A percentile compares a stretch with the other conserved stretches of the same genome.
Evolutionary conservation across 2,888 invertebrate species (phyloP).

Genomic region (Bellardia pandia): DNA sequence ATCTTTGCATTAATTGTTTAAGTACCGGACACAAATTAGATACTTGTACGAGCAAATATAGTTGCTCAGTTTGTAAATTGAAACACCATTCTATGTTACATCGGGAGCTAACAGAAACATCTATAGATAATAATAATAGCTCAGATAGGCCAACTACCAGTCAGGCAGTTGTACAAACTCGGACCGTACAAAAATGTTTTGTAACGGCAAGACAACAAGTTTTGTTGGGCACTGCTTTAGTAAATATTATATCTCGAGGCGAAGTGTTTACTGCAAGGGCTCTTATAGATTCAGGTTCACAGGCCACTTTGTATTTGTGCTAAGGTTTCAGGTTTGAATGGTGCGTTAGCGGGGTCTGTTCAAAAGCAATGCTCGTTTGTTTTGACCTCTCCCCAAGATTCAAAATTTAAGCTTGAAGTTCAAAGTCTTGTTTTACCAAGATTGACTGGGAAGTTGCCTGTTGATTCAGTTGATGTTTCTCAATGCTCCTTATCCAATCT

Average conservation of each 20-base stretch:
- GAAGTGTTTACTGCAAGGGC: slow-evolving; percentile 26
- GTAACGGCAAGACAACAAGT: not conserved
- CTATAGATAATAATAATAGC: too few species aligned
- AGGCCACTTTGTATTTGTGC: slow-evolving; percentile 13
- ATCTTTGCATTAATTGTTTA: too few species aligned
- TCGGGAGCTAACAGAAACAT: too few species aligned
- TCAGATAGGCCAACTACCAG: too few species aligned
- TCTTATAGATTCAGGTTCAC: slow-evolving; percentile 44
- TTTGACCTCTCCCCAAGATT: not conserved
- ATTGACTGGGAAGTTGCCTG: slow-evolving; percentile 10
- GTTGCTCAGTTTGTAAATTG: too few species aligned
- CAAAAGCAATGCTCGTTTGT: slow-evolving; percentile 23
- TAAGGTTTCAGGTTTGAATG: not conserved
- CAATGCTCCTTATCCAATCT: not conserved
- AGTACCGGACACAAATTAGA: too few species aligned
- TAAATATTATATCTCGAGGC: not conserved
- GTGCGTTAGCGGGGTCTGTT: slow-evolving; percentile 8
- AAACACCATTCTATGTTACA: too few species aligned
- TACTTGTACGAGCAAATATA: too few species aligned
- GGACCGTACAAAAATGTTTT: too few species aligned
- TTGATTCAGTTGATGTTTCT: not conserved
- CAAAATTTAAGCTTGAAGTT: not conserved
- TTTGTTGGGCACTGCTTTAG: not conserved
- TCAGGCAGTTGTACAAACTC: too few species aligned
- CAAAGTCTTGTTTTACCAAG: not conserved